Evolutionary conservation across 2,888 invertebrate species (phyloP).

Genomic region (Noctua comes): DNA sequence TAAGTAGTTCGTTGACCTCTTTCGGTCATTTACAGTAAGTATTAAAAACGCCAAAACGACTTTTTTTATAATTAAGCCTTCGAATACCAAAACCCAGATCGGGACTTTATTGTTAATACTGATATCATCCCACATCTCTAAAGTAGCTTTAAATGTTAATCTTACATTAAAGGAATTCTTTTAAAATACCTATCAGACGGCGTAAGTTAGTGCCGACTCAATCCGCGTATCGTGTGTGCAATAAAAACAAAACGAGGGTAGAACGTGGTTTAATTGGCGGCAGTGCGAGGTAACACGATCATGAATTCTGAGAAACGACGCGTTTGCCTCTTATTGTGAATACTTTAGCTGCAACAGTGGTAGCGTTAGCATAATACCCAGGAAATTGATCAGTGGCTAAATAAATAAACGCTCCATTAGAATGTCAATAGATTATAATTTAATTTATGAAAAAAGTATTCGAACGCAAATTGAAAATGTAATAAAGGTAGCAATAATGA

Average conservation of each 20-base stretch:
- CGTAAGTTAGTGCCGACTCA: conserved; percentile 68
- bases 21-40: conserved; percentile 5
- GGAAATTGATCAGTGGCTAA: conserved; percentile 36
- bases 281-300: conserved; percentile 72
- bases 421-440: not conserved
- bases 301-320: conserved; percentile 75
- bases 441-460: not conserved
- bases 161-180: conserved; percentile 53
- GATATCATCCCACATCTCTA: conserved; percentile 43
- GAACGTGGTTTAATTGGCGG: conserved; percentile 81
- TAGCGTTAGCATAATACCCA: conserved; percentile 38
- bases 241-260: conserved; percentile 76
- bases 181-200: conserved; percentile 65
- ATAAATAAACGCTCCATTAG: conserved; percentile 26
- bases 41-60: conserved; percentile 17
- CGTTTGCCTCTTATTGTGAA: conserved; percentile 61
- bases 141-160: conserved; percentile 57
- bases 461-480: conserved; percentile 6
- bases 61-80: conserved; percentile 46
- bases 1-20: conserved; percentile 32
- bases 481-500: conserved; percentile 7
- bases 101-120: conserved; percentile 42
- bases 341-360: conserved; percentile 55
- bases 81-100: conserved; percentile 23
- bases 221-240: conserved; percentile 74